phyloP scores from a whole-genome alignment of 2,797 vertebrate genomes.

The Streptopelia turtur region DNA sequence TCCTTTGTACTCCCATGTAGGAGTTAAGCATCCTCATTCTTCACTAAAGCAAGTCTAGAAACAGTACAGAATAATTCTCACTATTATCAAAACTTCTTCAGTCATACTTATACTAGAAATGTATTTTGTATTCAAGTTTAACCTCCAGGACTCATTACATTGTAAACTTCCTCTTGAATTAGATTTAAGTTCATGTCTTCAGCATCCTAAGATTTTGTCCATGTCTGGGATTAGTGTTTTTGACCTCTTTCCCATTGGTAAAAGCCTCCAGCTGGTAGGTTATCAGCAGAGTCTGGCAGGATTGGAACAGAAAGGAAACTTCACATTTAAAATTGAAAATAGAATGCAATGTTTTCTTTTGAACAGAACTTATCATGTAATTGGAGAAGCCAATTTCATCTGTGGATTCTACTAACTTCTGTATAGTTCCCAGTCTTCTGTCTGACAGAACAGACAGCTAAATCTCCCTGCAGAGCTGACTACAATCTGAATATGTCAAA shows the following conservation, averaged over 20 bases:
- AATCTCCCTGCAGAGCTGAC: conserved; percentile 23
- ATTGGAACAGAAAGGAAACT: background rate
- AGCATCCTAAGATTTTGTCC: background rate
- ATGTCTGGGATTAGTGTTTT: background rate
- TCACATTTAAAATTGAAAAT: background rate
- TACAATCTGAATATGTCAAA: conserved; percentile 45
- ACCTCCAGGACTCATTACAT: background rate
- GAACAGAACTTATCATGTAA: background rate
- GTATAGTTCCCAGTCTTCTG: background rate
- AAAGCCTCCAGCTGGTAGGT: background rate
- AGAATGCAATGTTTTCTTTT: conserved; percentile 7
- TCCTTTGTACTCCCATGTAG: background rate
- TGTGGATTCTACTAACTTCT: background rate
- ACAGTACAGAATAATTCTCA: background rate
- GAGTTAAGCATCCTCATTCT: background rate
- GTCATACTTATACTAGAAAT: background rate
- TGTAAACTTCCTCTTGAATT: background rate
- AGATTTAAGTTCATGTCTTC: background rate
- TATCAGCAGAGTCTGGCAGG: background rate
- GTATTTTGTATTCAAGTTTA: background rate
- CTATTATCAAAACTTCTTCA: background rate
- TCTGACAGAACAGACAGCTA: conserved; percentile 22
- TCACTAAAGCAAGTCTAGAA: background rate
- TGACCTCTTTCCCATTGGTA: background rate
- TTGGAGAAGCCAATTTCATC: conserved; percentile 22